A percentile compares a stretch with the other conserved stretches of the same genome.
These are phyloP conservation scores for Cherax quadricarinatus DNA, from an alignment of 1,140 invertebrate species.

Conservation along the genomic window DNA sequence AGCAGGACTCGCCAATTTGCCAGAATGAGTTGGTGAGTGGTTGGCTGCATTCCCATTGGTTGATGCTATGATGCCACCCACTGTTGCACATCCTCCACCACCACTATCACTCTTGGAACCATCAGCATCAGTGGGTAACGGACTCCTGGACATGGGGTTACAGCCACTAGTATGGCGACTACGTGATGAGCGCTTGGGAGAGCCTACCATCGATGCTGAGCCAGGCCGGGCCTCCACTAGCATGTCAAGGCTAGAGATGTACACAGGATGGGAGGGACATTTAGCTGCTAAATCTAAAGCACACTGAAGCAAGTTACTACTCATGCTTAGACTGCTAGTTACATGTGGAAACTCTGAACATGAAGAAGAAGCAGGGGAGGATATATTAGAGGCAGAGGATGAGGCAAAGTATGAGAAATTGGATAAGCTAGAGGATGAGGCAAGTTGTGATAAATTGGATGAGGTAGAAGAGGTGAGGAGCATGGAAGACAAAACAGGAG, in stretches of 20 bases:
- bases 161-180: conserved; percentile 69
- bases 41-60: not conserved
- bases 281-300: conserved; percentile 74
- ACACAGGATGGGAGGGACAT: conserved; percentile 74
- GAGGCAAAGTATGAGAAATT: not conserved
- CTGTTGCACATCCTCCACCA: conserved; percentile 25
- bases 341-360: conserved; percentile 23
- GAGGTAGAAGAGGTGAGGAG: not conserved
- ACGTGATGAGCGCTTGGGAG: conserved; percentile 62
- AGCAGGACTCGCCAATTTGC: conserved; percentile 66
- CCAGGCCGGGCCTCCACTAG: conserved; percentile 76
- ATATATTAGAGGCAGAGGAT: conserved; percentile 15
- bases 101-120: conserved; percentile 32
- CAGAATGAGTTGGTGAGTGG: conserved; percentile 64
- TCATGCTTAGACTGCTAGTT: conserved; percentile 54
- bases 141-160: conserved; percentile 71
- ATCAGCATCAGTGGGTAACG: conserved; percentile 46
- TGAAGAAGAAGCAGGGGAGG: conserved; percentile 34
- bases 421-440: not conserved
- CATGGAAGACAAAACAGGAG: conserved; percentile 8
- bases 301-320: conserved; percentile 63
- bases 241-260: conserved; percentile 77
- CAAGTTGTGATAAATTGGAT: not conserved
- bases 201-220: conserved; percentile 76
- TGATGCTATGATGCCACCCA: conserved; percentile 6